Evolutionary conservation across 2,113 vertebrate genomes (phyloP), one percentile per base, ranked within the genome.

Genomic region (Laticauda colubrina): DNA sequence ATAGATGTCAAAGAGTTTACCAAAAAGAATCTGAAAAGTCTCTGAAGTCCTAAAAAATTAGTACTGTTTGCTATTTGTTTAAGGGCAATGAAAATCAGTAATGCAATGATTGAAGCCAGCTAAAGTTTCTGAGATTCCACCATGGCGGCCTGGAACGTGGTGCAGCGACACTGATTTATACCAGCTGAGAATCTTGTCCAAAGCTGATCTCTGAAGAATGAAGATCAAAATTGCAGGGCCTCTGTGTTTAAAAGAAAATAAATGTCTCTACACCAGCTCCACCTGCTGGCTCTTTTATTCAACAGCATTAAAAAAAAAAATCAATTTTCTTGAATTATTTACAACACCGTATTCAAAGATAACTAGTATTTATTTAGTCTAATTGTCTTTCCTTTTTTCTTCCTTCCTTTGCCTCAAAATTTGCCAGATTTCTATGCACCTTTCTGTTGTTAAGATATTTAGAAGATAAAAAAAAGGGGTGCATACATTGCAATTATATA

Each of bases 231-330:
- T 21, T 7, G 9, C 4, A 51, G 43, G 51, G 29, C 54, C 57
- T 81, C 88, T 69, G 55, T 54, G 88, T 95, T 93, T 69, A 91
- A 93, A 91, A 91, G 95, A 90, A 93, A 97, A 97, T 94, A 93
- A 97, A 97, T 95, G 87, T 96, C 97, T 97, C 96, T 97, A 94
- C 96, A 2, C 95, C 93, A 96, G 96, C 97, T 96, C 98, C 98
- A 98, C 96, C 98, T 98, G 96, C 97, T 98, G 98, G 97, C 96
- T 94, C 53, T 55, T 10, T n/a, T 34, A 14, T 57, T 87, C 93
- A 93, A 96, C 69, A 97, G 96, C 94, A 89, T 96, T n/a, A n/a
- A n/a, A n/a, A 89, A 0, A 89, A n/a, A 69, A 39, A 39, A 4
- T n/a, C 18, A 55, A 20, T 92, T 85, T 91, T 90, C 95, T 95